Percentiles rank a stretch among this genome's conserved stretches.
Conservation (phyloP, 2,797 vertebrate genomes). For the Chromis chromis region DNA sequence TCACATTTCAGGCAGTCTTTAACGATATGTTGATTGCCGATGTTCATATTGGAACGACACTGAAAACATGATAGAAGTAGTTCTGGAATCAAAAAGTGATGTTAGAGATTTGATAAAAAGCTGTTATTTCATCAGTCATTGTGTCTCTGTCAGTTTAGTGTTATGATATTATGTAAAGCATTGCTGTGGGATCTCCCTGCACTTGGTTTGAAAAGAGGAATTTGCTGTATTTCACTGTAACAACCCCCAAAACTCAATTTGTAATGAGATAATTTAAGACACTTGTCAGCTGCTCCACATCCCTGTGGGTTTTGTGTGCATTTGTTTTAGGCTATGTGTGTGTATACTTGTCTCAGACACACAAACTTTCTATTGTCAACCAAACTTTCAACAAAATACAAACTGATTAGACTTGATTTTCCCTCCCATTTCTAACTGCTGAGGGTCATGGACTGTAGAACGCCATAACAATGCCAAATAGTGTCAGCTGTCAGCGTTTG, state of each 20-base stretch:
- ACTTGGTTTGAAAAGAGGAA: neutral
- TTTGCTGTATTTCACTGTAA: slow-evolving; percentile 4
- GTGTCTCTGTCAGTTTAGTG: neutral
- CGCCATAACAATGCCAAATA: slow-evolving; percentile 9
- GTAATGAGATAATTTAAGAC: neutral
- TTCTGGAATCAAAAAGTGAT: neutral
- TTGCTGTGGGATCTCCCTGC: neutral
- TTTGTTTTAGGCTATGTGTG: neutral
- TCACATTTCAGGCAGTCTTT: no score
- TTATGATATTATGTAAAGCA: neutral
- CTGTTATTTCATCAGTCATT: slow-evolving; percentile 13
- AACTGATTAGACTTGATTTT: slow-evolving; percentile 1
- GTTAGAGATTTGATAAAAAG: neutral
- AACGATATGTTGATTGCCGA: no score
- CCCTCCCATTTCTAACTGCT: neutral
- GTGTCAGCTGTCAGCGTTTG: slow-evolving; percentile 27
- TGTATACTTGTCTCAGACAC: neutral
- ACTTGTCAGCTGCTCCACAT: slow-evolving; percentile 14
- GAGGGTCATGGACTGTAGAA: neutral
- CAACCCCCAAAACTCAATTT: no score
- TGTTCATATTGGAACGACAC: no score
- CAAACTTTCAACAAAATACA: slow-evolving; percentile 5
- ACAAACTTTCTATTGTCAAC: slow-evolving; percentile 10
- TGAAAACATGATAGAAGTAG: neutral
- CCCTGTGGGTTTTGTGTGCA: neutral